Conservation (phyloP, 35 echinoderm and acorn worm species). For the Ptychodera flava region DNA sequence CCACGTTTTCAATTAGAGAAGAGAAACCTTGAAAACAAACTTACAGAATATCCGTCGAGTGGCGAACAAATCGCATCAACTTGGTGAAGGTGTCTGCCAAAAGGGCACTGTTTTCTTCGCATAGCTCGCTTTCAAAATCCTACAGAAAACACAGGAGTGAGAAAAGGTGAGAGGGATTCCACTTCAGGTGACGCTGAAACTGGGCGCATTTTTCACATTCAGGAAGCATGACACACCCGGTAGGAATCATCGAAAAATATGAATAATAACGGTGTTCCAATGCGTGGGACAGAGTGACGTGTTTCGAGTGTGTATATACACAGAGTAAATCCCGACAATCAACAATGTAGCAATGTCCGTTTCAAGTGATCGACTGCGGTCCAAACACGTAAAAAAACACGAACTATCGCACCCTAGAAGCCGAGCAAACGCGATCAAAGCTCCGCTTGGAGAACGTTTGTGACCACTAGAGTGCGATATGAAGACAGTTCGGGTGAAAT, state of each 20-base stretch:
- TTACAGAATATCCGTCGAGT: not conserved
- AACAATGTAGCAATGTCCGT: constrained; percentile 1
- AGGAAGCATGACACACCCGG: not conserved
- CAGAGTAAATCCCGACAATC: not conserved
- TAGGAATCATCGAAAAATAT: not conserved
- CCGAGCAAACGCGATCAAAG: not conserved
- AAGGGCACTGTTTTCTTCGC: not conserved
- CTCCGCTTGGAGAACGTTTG: not conserved
- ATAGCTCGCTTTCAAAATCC: not conserved
- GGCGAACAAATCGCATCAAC: not conserved
- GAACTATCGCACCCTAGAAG: not conserved
- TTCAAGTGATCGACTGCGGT: not conserved
- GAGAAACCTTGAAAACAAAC: too few relatives aligned
- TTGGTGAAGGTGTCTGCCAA: not conserved
- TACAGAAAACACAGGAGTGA: not conserved
- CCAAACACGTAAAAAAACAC: not conserved
- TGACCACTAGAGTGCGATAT: not conserved
- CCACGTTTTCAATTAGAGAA: too few relatives aligned
- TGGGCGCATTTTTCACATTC: not conserved
- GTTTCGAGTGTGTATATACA: not conserved
- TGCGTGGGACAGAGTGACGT: not conserved
- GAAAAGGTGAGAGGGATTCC: too few relatives aligned
- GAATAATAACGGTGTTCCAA: not conserved
- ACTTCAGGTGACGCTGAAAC: not conserved
- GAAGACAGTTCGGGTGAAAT: not conserved